These are phyloP conservation scores for Premnoplex brunnescens DNA, from an alignment of 2,797 vertebrate genomes.

Conservation along the genomic window DNA sequence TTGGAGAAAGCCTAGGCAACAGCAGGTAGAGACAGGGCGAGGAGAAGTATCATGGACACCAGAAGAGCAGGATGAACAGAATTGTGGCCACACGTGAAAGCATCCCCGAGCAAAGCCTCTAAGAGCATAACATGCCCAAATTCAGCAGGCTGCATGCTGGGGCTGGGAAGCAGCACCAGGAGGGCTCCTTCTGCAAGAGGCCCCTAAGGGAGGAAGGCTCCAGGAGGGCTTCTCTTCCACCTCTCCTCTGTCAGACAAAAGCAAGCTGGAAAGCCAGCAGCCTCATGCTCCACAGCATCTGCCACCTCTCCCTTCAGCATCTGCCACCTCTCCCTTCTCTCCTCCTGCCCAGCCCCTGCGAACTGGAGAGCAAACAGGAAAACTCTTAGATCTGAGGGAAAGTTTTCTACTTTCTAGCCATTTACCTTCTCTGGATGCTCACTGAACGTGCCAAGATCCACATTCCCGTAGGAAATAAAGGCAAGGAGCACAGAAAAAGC, in stretches of 20 bases:
- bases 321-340: neutral
- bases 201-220: neutral
- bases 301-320: conserved; percentile 17
- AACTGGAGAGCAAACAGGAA: neutral
- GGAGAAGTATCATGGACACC: neutral
- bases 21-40: neutral
- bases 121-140: neutral
- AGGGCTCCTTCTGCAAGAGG: neutral
- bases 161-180: neutral
- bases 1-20: neutral
- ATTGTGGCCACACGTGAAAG: neutral
- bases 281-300: neutral
- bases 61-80: neutral
- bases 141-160: neutral
- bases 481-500: neutral
- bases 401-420: neutral
- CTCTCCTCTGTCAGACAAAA: neutral
- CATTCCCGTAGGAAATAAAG: neutral
- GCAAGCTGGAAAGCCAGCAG: conserved; percentile 6
- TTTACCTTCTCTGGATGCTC: neutral
- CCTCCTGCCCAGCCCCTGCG: neutral
- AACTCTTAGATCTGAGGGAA: neutral
- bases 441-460: neutral
- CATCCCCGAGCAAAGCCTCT: neutral
- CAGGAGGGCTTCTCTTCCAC: neutral